Percentiles rank a stretch among this genome's conserved stretches.
These are phyloP conservation scores for Anas bahamensis DNA, from an alignment of 2,797 vertebrate species.

Conservation along the genomic window DNA sequence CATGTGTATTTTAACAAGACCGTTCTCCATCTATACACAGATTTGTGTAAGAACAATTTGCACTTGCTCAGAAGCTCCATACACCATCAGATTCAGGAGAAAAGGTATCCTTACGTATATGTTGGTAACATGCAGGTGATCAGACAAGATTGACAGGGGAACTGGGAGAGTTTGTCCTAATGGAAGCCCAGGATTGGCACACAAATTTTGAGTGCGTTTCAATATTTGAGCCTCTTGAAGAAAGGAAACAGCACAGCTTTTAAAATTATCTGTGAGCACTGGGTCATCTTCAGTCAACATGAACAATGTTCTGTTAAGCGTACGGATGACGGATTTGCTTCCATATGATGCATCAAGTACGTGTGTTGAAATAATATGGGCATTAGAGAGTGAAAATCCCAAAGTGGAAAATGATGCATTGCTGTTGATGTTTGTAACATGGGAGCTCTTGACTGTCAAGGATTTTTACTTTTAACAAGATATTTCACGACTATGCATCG, in stretches of 20 bases:
- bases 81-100: background rate
- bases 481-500: rapidly evolving
- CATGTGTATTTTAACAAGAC: background rate
- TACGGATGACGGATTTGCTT: background rate
- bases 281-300: background rate
- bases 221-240: background rate
- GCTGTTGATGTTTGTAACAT: rapidly evolving
- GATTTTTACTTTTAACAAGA: background rate
- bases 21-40: background rate
- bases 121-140: rapidly evolving
- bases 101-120: rapidly evolving
- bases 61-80: background rate
- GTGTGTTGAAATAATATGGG: rapidly evolving
- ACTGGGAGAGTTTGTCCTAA: background rate
- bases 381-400: background rate
- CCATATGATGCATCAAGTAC: background rate
- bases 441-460: background rate
- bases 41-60: background rate
- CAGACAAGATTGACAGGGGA: rapidly evolving
- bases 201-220: background rate
- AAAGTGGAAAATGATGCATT: background rate
- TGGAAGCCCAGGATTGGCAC: background rate
- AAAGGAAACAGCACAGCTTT: background rate
- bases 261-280: background rate
- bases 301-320: rapidly evolving